phyloP scores from a whole-genome alignment of 2,113 vertebrate species.

The Edolisoma coerulescens region DNA sequence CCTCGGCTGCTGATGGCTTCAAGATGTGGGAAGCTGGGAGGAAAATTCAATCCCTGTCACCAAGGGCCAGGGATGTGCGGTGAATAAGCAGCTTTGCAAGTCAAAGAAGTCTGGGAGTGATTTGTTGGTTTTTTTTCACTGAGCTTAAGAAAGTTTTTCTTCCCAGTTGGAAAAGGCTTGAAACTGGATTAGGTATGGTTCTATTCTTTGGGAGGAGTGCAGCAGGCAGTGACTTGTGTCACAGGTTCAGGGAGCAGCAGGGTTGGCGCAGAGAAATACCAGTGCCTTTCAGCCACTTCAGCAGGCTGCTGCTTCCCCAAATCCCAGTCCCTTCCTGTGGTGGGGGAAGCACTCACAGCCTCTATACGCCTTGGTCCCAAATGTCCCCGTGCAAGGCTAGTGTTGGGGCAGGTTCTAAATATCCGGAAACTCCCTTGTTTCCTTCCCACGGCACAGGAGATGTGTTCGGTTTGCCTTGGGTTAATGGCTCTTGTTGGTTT shows the following conservation, averaged over 20 bases:
- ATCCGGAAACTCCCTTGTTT: neutral
- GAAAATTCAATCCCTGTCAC: constrained; percentile 4
- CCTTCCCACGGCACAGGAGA: neutral
- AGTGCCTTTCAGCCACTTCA: neutral
- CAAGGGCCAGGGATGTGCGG: neutral
- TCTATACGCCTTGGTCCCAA: accelerated
- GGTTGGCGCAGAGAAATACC: neutral
- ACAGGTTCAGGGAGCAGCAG: neutral
- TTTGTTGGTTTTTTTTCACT: neutral
- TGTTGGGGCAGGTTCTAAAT: neutral
- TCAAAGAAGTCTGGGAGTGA: neutral
- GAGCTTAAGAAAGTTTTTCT: neutral
- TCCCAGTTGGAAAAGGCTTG: neutral
- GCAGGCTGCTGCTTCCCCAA: neutral
- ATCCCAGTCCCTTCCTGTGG: neutral
- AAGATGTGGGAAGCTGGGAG: constrained; percentile 38
- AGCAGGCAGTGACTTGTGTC: neutral
- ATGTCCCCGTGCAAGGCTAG: neutral
- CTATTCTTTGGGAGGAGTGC: neutral
- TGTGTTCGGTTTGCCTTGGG: neutral
- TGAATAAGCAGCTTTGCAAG: constrained; percentile 5
- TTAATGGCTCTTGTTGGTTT: neutral
- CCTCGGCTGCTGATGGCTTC: constrained; percentile 42
- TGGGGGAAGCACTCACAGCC: neutral
- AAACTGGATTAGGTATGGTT: neutral